Evolutionary conservation across 2,888 invertebrate genomes (phyloP).

Genomic region (Acleris laterana): DNA sequence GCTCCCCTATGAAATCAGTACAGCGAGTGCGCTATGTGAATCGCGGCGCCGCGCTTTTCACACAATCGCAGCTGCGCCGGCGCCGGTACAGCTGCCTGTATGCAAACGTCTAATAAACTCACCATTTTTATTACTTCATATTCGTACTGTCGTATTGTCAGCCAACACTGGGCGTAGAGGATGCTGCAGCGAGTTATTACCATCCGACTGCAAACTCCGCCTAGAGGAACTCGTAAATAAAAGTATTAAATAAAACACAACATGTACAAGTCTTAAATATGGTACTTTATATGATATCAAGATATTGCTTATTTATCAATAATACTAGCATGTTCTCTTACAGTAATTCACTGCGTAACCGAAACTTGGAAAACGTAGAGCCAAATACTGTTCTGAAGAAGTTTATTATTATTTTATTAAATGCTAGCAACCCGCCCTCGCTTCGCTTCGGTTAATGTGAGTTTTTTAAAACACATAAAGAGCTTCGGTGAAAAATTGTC

Average conservation of each 20-base stretch:
- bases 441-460: no score
- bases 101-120: slow-evolving; percentile 82
- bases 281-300: background rate
- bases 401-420: no score
- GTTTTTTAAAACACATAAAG: no score
- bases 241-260: background rate
- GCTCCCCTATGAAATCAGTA: slow-evolving; percentile 64
- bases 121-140: slow-evolving; percentile 70
- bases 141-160: slow-evolving; percentile 42
- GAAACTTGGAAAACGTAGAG: background rate
- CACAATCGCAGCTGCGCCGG: slow-evolving; percentile 73
- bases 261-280: no score
- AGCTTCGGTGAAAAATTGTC: no score
- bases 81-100: slow-evolving; percentile 72
- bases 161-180: slow-evolving; percentile 50
- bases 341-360: no score
- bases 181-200: slow-evolving; percentile 46
- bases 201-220: slow-evolving; percentile 14
- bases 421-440: background rate
- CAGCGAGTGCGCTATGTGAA: slow-evolving; percentile 70
- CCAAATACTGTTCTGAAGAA: background rate
- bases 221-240: slow-evolving; percentile 9
- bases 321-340: no score
- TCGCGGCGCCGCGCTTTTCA: slow-evolving; percentile 70
- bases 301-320: no score